Base-by-base conservation (phyloP, 2,797 vertebrate genomes). In the Catamblyrhynchus diadema region DNA sequence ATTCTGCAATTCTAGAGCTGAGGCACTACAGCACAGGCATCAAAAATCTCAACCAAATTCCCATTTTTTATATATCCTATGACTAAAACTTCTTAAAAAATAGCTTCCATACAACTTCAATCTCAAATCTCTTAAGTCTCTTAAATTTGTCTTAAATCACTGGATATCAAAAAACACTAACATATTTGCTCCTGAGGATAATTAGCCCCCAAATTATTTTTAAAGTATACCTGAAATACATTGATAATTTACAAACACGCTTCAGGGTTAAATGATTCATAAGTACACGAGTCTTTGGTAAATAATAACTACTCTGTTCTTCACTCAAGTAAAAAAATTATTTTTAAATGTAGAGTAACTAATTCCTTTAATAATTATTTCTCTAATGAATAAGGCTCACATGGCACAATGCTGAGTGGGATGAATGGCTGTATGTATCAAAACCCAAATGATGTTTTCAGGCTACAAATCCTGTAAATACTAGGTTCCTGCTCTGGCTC, bases 211-310 rank as follows among this genome's bases (percentile, higher is more conserved):
- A 71, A 47, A 78, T 64, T 47, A 53, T 39, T 53, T 82, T 87
- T 92, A 73, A 88, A 73, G 14, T 77, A 41, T 69, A 94, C 82
- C 88, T 91, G 93, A 94, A 94, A 88, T 91, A 88, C 45, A 93
- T 4, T 30, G 30, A 30, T 88, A 62, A 94, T 91, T 91, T 94
- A 95, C 73, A 90, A 94, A 95, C 54, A 90, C 1, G 0, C 83
- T 83, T 90, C 62, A 69, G 79, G 54, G 56, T 93, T 91, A 81
- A 47, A 65, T 44, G 27, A 84, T n/a, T 45, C 20, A 20, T 93
- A 95, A 95, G 59, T 84, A 94, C 86, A 95, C 12, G 54, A 78
- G 62, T 96, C 95, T 96, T 96, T 96, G 95, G 96, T 95, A 95
- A 95, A 90, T 84, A 95, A 80, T 73, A 86, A 86, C 70, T 94